These are phyloP conservation scores for Chaetogeoica ovagalla DNA, from an alignment of 2,888 invertebrate species.

Conservation along the genomic window DNA sequence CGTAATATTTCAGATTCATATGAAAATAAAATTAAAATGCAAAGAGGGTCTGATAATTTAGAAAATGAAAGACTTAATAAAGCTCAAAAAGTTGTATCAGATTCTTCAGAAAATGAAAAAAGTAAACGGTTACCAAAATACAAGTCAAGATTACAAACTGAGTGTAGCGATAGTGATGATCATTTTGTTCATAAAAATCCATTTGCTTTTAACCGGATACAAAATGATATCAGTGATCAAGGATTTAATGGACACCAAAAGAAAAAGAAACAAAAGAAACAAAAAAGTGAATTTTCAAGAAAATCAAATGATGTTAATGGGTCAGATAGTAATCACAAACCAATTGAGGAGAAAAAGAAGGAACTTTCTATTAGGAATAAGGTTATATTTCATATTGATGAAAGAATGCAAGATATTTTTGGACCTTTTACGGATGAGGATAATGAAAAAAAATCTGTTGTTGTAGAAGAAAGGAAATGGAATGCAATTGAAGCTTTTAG, in stretches of 20 bases:
- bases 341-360: slow-evolving; percentile 60
- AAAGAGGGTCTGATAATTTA: slow-evolving; percentile 19
- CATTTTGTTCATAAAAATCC: slow-evolving; percentile 44
- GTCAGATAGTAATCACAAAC: slow-evolving; percentile 58
- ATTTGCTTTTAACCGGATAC: slow-evolving; percentile 36
- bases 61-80: slow-evolving; percentile 39
- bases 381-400: slow-evolving; percentile 45
- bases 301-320: slow-evolving; percentile 58
- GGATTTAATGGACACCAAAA: slow-evolving; percentile 56
- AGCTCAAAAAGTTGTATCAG: slow-evolving; percentile 21
- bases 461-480: slow-evolving; percentile 56
- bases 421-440: slow-evolving; percentile 80
- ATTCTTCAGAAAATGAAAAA: slow-evolving; percentile 50
- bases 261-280: slow-evolving; percentile 58
- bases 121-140: slow-evolving; percentile 30
- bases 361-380: slow-evolving; percentile 44
- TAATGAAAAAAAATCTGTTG: slow-evolving; percentile 56
- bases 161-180: slow-evolving; percentile 47
- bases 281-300: slow-evolving; percentile 56
- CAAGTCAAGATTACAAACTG: slow-evolving; percentile 44
- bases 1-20: slow-evolving; percentile 31
- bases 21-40: slow-evolving; percentile 38
- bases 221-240: slow-evolving; percentile 23
- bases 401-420: slow-evolving; percentile 77
- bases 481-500: slow-evolving; percentile 61